phyloP scores from a whole-genome alignment of 2,888 invertebrate species.

The Aphodius granarius region DNA sequence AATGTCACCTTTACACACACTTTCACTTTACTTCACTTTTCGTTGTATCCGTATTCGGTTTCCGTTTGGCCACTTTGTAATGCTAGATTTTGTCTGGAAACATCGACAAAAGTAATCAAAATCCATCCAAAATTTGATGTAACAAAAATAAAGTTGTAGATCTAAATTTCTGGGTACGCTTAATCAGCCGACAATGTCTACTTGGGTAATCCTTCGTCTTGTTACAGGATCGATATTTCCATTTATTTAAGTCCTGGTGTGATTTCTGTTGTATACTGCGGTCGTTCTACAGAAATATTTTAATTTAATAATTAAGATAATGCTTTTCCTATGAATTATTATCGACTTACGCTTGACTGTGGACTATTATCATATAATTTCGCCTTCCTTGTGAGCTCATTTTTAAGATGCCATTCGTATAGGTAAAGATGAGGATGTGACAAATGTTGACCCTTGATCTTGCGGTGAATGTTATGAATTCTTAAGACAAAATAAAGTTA shows the following conservation, averaged over 20 bases:
- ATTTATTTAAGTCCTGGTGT: conserved; percentile 31
- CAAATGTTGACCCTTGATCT: conserved; percentile 50
- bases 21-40: no score
- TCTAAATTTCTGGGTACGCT: conserved; percentile 31
- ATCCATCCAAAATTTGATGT: conserved; percentile 46
- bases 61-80: no score
- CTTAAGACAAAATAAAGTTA: conserved; percentile 44
- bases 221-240: conserved; percentile 34
- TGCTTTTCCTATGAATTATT: not conserved
- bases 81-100: not conserved
- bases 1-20: no score
- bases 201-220: conserved; percentile 29
- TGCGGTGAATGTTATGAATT: conserved; percentile 58
- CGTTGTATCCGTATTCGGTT: no score
- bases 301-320: not conserved
- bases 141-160: conserved; percentile 45
- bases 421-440: conserved; percentile 57
- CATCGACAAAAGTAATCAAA: conserved; percentile 31
- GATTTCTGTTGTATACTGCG: conserved; percentile 28
- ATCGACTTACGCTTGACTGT: conserved; percentile 36
- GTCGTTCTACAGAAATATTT: conserved; percentile 30
- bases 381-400: conserved; percentile 52
- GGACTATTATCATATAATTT: conserved; percentile 48
- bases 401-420: conserved; percentile 59
- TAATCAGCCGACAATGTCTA: conserved; percentile 36